Evolutionary conservation across 2,888 invertebrate genomes (phyloP), one percentile per base, ranked within the genome.

Genomic region (Synanthedon andrenaeformis): DNA sequence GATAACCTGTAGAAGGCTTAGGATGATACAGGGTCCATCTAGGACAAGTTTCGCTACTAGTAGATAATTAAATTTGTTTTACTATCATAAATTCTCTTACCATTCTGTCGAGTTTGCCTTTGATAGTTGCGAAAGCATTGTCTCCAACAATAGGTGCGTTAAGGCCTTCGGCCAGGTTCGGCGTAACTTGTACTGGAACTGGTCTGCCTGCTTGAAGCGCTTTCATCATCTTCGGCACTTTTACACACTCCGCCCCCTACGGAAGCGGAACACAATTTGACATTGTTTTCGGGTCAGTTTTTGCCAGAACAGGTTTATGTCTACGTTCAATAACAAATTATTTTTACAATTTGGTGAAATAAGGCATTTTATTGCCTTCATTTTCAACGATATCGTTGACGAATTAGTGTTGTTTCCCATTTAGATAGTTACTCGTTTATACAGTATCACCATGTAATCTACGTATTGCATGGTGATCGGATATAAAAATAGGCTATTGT

Each of bases 241-340:
- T 89, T 61, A 94, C 92, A 49, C 95, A 92, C 76, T 96, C 96
- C 0, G 93, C 95, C 11, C 95, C 95, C 92, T 91, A 66, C 5
- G 35, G 13, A 35, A 35, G 35, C 35, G 35, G 35, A 35, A 35
- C 8, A 35, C 35, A 35, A 35, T 35, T 35, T 8, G 35, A 10
- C 10, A 14, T 3, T 11, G 17, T n/a, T 17, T 11, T 19, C 14
- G 8, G 1, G 0, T 8, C 45, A 14, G 11, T 13, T 45, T 45
- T 45, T 13, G 35, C 35, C 35, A 35, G 10, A 35, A 35, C 35
- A 35, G 35, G 28, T 28, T 28, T 28, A 42, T n/a, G 6, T 28
- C 28, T 28, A 45, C n/a, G 45, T 45, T 13, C 8, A 45, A 8
- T 13, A 45, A 45, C 3, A 13, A 45, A 45, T 5, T 45, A n/a